Evolutionary conservation across 2,113 vertebrate species (phyloP).

Genomic region (Tachysurus vachellii): DNA sequence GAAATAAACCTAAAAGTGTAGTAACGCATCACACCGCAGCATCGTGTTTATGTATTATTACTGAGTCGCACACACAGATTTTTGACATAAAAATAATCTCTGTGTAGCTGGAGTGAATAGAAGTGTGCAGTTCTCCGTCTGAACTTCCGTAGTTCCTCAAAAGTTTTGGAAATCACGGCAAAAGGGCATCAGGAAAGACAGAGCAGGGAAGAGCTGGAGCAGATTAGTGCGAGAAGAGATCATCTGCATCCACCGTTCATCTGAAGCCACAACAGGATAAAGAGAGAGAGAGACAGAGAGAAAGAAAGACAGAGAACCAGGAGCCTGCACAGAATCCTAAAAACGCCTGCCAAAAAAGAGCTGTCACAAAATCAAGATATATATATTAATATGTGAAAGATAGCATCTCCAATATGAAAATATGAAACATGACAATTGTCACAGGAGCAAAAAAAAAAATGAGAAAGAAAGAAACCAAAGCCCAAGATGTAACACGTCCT

Average conservation of each 20-base stretch:
- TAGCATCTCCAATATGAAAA: slow-evolving; percentile 20
- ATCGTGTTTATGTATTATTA: background rate
- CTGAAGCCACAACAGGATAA: background rate
- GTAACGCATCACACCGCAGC: background rate
- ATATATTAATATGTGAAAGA: slow-evolving; percentile 32
- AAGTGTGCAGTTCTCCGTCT: background rate
- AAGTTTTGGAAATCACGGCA: background rate
- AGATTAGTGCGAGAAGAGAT: background rate
- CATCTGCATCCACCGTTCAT: background rate
- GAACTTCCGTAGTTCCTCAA: background rate
- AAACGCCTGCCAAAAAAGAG: background rate
- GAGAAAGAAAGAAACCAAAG: slow-evolving; percentile 29
- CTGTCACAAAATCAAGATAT: slow-evolving; percentile 25
- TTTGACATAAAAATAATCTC: too few relatives aligned
- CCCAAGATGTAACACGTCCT: slow-evolving; percentile 45
- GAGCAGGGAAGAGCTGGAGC: background rate
- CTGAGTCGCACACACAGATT: background rate
- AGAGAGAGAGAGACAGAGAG: background rate
- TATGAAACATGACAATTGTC: slow-evolving; percentile 49
- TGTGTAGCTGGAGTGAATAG: background rate
- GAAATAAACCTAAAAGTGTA: background rate
- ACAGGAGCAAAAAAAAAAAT: slow-evolving; percentile 13
- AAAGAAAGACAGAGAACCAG: background rate
- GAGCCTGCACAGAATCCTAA: background rate
- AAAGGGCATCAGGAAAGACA: background rate